Evolutionary conservation across 1,140 invertebrate species (phyloP), one percentile per base, ranked within the genome.

Genomic region (Littorina saxatilis): DNA sequence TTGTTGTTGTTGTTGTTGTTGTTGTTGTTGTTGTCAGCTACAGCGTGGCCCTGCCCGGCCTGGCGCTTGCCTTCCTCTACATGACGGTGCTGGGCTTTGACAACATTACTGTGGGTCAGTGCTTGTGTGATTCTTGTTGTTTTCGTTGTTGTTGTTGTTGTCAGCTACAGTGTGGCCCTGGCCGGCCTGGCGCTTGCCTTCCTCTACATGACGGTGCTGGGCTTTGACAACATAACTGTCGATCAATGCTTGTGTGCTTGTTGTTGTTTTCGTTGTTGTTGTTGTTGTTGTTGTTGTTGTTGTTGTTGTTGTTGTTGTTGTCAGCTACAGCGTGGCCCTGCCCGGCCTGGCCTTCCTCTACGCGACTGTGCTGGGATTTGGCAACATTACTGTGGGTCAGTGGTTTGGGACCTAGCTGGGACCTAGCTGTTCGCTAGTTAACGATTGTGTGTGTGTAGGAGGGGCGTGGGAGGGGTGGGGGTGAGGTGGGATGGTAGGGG

Each of bases 281-380:
- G 7, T 66, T 32, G 7, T 66, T 32, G 7, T 66, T 66, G 11
- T 32, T 27, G 7, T 66, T 66, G 11, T 32, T 32, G 7, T 66
- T 32, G 7, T 66, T 32, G 7, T 66, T 66, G 7, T 66, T 32
- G 7, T 66, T 32, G 7, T 66, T 32, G 11, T 32, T 32, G 90
- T 93, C 75, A 85, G 82, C 17, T 92, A 93, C 77, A 84, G 86
- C 11, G 90, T 94, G 9, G 83, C 89, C 3, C 89, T 90, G 81
- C 93, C 94, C 40, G 94, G 94, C 15, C 82, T 94, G 1, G 92
- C 94, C 9, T 87, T 90, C 17, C 86, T 94, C 9, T 94, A 94
- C 84, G 92, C 94, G 92, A 94, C 94, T 20, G 94, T 94, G 0
- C 87, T 94, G 4, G 92, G 92, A 4, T 94, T 94, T 88, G 94